Evolutionary conservation across 2,113 vertebrate species (phyloP).

Genomic region (Prunella himalayana): DNA sequence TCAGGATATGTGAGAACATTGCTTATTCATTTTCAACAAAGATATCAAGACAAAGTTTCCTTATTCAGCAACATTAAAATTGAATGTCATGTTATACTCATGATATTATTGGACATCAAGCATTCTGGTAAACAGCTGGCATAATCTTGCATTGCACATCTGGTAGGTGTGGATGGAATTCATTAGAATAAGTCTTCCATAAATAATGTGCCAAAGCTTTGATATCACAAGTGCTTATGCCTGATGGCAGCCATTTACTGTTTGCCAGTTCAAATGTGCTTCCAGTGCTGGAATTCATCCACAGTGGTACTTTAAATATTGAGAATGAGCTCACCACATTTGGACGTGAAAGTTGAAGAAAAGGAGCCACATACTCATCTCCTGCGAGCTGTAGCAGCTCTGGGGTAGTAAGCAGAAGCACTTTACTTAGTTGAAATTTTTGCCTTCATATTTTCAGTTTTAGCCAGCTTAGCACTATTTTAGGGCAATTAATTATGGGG

Average conservation of each 20-base stretch:
- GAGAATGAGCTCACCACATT: conserved; percentile 19
- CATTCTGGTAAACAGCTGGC: conserved; percentile 56
- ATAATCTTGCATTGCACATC: conserved; percentile 56
- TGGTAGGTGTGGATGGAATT: conserved; percentile 65
- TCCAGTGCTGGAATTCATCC: conserved; percentile 53
- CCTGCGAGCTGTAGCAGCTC: background rate
- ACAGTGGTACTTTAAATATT: conserved; percentile 55
- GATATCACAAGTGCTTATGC: conserved; percentile 55
- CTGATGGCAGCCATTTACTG: conserved; percentile 56
- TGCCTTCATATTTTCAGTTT: background rate
- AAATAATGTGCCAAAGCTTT: conserved; percentile 64
- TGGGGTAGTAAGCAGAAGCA: background rate
- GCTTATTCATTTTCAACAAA: background rate
- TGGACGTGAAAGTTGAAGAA: conserved; percentile 20
- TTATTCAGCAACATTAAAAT: conserved; percentile 38
- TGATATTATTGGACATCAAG: background rate
- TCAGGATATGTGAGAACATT: background rate
- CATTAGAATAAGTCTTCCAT: conserved; percentile 64
- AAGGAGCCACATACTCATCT: background rate
- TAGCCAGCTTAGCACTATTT: background rate
- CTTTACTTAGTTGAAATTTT: background rate
- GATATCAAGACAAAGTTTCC: background rate
- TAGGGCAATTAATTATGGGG: background rate
- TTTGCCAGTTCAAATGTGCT: conserved; percentile 68
- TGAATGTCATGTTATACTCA: conserved; percentile 12